Evolutionary conservation across 2,113 vertebrate genomes (phyloP), one percentile per base, ranked within the genome.

Genomic region (Zapornia atra): DNA sequence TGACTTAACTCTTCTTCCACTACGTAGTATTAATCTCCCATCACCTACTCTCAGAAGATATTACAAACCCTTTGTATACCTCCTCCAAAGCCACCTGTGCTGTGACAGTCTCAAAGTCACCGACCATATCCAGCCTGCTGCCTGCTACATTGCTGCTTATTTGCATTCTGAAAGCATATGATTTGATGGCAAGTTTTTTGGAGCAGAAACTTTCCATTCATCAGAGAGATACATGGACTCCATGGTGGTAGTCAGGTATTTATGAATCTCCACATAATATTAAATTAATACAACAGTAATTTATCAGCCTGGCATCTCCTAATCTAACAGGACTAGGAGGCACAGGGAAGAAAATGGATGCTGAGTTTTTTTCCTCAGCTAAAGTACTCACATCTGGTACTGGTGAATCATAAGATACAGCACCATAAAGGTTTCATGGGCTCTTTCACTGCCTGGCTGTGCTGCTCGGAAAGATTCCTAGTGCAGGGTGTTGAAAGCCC

Each of bases 201-300:
- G n/a, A 94, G 73, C 81, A 89, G 90, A 81, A 95, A 70, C 25
- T 84, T 77, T 10, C 69, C 81, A 77, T 92, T 86, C 64, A 84
- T 91, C 87, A 95, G 80, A 42, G 56, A 71, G 51, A 73, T 73
- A 24, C 65, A 36, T 38, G 65, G 68, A 70, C 40, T 61, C 51
- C 56, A 42, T 28, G 38, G 64, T 9, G 69, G 72, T 42, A 86
- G 60, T 50, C 77, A 78, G n/a, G 16, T 70, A 61, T 78, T 95
- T 89, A 70, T 81, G 86, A 44, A n/a, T 83, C 60, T 86, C 31
- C 69, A 51, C 51, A n/a, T 63, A 83, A 78, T 71, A 84, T 84
- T 86, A 83, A 91, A 96, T 78, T 77, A 96, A 82, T 95, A 63
- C 29, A 26, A 53, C 10, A 18, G 28, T 44, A 34, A 91, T 97